Evolutionary conservation across 2,113 vertebrate species (phyloP).

Genomic region (Alosa alosa): DNA sequence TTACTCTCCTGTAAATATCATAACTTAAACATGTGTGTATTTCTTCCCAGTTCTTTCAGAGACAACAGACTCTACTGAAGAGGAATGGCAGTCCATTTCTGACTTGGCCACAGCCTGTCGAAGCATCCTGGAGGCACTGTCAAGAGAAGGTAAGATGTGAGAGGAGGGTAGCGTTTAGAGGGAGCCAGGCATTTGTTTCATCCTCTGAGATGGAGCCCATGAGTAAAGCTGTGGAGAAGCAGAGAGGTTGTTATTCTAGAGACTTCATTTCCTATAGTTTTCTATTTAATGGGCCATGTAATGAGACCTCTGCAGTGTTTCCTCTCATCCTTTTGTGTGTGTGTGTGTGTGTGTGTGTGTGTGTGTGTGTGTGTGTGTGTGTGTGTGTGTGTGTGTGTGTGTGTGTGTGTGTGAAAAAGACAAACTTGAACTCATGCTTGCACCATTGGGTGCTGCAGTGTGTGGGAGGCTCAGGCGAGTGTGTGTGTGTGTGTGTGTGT

Average conservation of each 20-base stretch:
- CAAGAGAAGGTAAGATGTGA: constrained; percentile 76
- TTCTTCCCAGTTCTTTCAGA: constrained; percentile 77
- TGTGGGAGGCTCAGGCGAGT: background rate
- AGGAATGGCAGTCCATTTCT: constrained; percentile 88
- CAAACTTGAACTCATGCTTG: background rate
- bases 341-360: constrained; percentile 2
- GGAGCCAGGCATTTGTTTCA: background rate
- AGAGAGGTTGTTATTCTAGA: background rate
- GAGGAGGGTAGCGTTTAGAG: background rate
- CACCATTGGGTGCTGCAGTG: background rate
- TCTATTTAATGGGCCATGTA: background rate
- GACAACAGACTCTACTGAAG: constrained; percentile 77
- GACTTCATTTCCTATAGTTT: constrained; percentile 1
- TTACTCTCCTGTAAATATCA: background rate
- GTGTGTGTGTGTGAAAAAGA: background rate
- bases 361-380: background rate
- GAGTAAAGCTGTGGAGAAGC: background rate
- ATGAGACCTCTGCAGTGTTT: background rate
- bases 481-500: background rate
- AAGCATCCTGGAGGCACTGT: constrained; percentile 83
- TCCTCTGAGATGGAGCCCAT: background rate
- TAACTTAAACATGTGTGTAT: constrained; percentile 1
- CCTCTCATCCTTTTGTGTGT: background rate
- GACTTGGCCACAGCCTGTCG: constrained; percentile 84
- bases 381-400: background rate